Percentiles rank a stretch among this genome's conserved stretches.
Conservation (phyloP, 2,797 vertebrate genomes). For the Cynodonichthys magdalenae region DNA sequence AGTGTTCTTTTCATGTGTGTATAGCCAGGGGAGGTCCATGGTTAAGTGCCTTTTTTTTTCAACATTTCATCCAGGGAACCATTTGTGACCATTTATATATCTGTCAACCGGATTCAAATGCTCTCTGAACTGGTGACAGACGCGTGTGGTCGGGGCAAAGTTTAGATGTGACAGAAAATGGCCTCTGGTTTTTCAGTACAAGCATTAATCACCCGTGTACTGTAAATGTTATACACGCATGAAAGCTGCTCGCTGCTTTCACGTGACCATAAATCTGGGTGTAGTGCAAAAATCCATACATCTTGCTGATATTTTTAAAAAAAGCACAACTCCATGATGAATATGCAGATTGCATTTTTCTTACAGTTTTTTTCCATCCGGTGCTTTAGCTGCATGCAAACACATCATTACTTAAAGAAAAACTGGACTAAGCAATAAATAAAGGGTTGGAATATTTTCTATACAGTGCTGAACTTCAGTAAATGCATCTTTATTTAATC, state of each 20-base stretch:
- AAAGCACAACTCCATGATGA: slow-evolving; percentile 63
- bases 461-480: slow-evolving; percentile 24
- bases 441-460: slow-evolving; percentile 39
- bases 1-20: slow-evolving; percentile 77
- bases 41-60: slow-evolving; percentile 60
- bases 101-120: slow-evolving; percentile 66
- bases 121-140: slow-evolving; percentile 71
- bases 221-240: slow-evolving; percentile 65
- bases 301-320: slow-evolving; percentile 61
- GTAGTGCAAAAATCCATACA: slow-evolving; percentile 59
- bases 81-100: slow-evolving; percentile 76
- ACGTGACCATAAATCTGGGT: slow-evolving; percentile 62
- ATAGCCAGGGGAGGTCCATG: slow-evolving; percentile 66
- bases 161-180: slow-evolving; percentile 72
- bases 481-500: slow-evolving; percentile 16
- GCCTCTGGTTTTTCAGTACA: slow-evolving; percentile 58
- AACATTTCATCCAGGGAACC: slow-evolving; percentile 69
- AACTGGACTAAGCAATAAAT: slow-evolving; percentile 37
- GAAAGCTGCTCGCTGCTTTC: slow-evolving; percentile 63
- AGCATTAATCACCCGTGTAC: slow-evolving; percentile 72
- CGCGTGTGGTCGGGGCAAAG: slow-evolving; percentile 63
- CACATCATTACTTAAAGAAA: slow-evolving; percentile 38
- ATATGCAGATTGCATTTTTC: slow-evolving; percentile 45
- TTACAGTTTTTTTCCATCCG: slow-evolving; percentile 43
- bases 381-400: slow-evolving; percentile 43